Evolutionary conservation across 2,888 invertebrate genomes (phyloP).

Genomic region (Arrhopalites spinosus): DNA sequence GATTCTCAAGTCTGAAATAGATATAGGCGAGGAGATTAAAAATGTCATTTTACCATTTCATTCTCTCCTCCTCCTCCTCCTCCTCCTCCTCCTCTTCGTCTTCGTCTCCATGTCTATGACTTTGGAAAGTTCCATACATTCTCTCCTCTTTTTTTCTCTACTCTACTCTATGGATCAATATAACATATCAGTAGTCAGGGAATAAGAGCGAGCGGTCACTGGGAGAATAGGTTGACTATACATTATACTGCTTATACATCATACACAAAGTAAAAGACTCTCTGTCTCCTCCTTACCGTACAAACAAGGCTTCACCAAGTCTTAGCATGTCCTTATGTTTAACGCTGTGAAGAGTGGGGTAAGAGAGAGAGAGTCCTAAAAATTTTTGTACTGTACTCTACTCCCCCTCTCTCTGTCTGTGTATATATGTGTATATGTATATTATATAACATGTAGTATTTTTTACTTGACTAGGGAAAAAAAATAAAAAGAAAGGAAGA

Average conservation of each 20-base stretch:
- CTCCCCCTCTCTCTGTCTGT: too few species aligned
- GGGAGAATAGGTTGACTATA: not conserved
- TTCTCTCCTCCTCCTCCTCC: not conserved
- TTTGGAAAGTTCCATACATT: not conserved
- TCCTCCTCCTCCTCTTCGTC: constrained; percentile 21
- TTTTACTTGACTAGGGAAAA: too few species aligned
- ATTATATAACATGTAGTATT: too few species aligned
- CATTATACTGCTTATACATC: not conserved
- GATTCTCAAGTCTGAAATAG: too few species aligned
- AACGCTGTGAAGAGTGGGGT: too few species aligned
- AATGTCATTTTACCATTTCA: constrained; percentile 43
- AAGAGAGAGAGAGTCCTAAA: too few species aligned
- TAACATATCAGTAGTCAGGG: constrained; percentile 25
- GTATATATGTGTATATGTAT: too few species aligned
- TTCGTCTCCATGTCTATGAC: not conserved
- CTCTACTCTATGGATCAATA: constrained; percentile 1
- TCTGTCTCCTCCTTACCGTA: too few species aligned
- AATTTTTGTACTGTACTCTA: too few species aligned
- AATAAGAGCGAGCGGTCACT: constrained; percentile 5
- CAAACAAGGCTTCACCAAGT: too few species aligned
- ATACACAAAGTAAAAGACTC: too few species aligned
- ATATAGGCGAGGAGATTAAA: constrained; percentile 40
- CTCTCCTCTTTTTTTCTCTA: not conserved
- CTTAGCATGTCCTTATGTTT: too few species aligned
- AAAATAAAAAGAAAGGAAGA: not conserved